phyloP scores from a whole-genome alignment of 2,113 vertebrate species.

The Pogona vitticeps region DNA sequence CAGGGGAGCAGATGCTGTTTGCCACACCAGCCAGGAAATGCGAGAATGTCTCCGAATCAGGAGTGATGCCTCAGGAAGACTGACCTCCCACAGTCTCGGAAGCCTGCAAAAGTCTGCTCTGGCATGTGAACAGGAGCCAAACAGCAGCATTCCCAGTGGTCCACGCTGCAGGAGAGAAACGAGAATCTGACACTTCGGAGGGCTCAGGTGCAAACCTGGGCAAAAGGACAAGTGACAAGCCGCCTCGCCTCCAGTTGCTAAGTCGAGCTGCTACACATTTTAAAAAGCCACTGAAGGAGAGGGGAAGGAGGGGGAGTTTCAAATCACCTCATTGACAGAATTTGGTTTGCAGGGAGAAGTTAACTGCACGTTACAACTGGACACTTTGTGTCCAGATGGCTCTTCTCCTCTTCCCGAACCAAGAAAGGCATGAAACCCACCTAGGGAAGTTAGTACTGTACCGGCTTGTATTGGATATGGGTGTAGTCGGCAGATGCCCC shows the following conservation, averaged over 20 bases:
- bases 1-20: slow-evolving; percentile 27
- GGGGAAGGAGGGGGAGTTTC: neutral
- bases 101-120: neutral
- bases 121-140: neutral
- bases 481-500: too few species aligned
- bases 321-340: neutral
- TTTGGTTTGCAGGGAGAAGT: neutral
- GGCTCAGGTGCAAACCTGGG: slow-evolving; percentile 16
- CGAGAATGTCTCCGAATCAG: neutral
- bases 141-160: neutral
- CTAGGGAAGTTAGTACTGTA: neutral
- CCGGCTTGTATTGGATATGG: neutral
- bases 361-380: neutral
- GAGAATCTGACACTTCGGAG: slow-evolving; percentile 11
- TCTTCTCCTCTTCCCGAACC: neutral
- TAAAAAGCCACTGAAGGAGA: neutral
- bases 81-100: neutral
- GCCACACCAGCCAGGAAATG: slow-evolving; percentile 20
- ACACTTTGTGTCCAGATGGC: neutral
- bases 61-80: slow-evolving; percentile 2
- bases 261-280: neutral
- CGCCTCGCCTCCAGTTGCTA: neutral
- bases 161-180: neutral
- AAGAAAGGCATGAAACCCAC: neutral
- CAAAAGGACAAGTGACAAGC: slow-evolving; percentile 3